Percentiles rank a stretch among this genome's conserved stretches.
These are phyloP conservation scores for Coptodon rendalli DNA, from an alignment of 2,113 vertebrate genomes.

Conservation along the genomic window DNA sequence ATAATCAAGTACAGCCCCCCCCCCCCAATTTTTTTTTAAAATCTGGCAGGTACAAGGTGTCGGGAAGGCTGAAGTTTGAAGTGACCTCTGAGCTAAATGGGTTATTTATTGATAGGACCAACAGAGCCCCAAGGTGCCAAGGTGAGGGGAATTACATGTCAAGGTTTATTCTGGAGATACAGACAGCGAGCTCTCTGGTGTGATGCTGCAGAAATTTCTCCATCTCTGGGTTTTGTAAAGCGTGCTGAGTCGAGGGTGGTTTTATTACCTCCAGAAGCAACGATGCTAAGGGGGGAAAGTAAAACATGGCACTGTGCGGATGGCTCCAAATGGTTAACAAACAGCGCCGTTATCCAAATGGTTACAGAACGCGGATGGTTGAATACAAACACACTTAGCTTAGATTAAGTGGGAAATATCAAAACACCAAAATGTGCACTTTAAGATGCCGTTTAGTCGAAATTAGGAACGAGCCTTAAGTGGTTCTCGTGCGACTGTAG, in stretches of 20 bases:
- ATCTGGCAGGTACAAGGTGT: not conserved
- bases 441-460: not conserved
- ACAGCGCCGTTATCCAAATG: not conserved
- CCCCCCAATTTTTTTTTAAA: not conserved
- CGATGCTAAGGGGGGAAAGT: not conserved
- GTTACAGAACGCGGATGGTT: not conserved
- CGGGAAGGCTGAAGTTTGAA: not conserved
- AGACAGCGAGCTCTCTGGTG: conserved; percentile 21
- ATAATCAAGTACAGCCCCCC: not conserved
- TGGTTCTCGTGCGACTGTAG: not conserved
- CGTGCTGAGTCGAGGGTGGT: not conserved
- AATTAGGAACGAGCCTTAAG: not conserved
- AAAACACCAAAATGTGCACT: not conserved
- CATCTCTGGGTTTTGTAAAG: not conserved
- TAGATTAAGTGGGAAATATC: not conserved
- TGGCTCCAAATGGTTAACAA: not conserved
- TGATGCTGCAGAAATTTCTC: conserved; percentile 22
- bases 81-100: conserved; percentile 31
- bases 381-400: conserved; percentile 20
- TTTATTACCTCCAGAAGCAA: conserved; percentile 22
- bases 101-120: conserved; percentile 29
- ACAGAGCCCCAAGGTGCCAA: conserved; percentile 13
- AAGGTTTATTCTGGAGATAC: conserved; percentile 37
- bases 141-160: conserved; percentile 58
- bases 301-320: not conserved